Evolutionary conservation across 2,888 invertebrate species (phyloP), one percentile per base, ranked within the genome.

Genomic region (Pherbina coryleti): DNA sequence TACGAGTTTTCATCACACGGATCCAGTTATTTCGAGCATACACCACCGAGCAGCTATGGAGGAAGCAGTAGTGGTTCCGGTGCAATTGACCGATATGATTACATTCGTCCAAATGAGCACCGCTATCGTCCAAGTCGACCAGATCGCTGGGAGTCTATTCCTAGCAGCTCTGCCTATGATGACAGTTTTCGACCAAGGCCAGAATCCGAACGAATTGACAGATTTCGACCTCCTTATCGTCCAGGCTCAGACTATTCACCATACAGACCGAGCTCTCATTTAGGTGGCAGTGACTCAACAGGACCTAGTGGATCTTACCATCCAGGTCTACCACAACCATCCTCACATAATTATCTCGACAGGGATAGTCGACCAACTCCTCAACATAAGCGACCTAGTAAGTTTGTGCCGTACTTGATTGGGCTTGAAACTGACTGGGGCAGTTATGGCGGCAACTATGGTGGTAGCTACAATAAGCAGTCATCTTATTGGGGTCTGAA

Each of bases 391-490:
- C 88, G 87, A 28, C 85, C 86, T 5, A 79, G 81, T 17, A 87
- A 90, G 78, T 92, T 89, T 82, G 89, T 93, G 31, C 92, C 93
- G 0, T 93, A 93, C 82, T 90, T 91, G 76, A 92, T 92, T 73
- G 86, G 88, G 81, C 90, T 90, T 0, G 89, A 91, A 53, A 91
- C 91, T 64, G 90, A 89, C 34, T 93, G 92, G 92, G 92, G 92
- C 0, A 91, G 91, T 78, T 93, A 93, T 82, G 93, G 93, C 0
- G 92, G 93, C 0, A 89, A 89, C 14, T 94, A 94, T 82, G 92
- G 92, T 1, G 86, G 87, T 31, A 91, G 90, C 75, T 89, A 90
- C 77, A 86, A 83, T 75, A 89, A 89, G 49, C 86, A 88, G 73
- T 87, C 86, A 3, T 90, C 90, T 69, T 91, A 93, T 78, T 93